Evolutionary conservation across 2,888 invertebrate genomes (phyloP).

Genomic region (Patella ulyssiponensis): DNA sequence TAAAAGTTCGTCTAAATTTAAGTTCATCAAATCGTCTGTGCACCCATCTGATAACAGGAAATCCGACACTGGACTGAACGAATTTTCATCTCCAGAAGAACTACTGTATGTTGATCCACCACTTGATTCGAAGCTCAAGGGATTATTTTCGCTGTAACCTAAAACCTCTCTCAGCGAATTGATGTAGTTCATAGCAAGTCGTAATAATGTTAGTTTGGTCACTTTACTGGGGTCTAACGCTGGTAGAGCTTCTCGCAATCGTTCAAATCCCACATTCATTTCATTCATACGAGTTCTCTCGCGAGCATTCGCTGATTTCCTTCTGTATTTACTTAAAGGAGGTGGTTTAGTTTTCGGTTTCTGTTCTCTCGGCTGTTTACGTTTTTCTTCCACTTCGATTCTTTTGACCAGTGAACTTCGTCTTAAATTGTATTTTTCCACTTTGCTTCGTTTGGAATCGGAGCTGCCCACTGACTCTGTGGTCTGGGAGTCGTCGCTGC

Average conservation of each 20-base stretch:
- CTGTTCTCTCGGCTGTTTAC: slow-evolving; percentile 56
- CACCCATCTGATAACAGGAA: background rate
- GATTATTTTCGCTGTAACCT: slow-evolving; percentile 26
- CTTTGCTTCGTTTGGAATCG: background rate
- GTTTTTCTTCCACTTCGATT: slow-evolving; percentile 72
- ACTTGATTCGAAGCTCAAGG: slow-evolving; percentile 2
- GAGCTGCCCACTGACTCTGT: background rate
- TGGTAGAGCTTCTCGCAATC: slow-evolving; percentile 84
- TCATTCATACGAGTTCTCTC: slow-evolving; percentile 89
- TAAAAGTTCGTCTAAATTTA: background rate
- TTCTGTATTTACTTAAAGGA: slow-evolving; percentile 87
- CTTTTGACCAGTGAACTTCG: slow-evolving; percentile 78
- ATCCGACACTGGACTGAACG: background rate
- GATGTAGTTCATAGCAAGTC: slow-evolving; percentile 90
- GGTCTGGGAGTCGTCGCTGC: background rate
- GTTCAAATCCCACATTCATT: slow-evolving; percentile 89
- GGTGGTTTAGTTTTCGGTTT: slow-evolving; percentile 74
- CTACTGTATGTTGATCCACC: background rate
- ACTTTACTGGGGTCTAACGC: slow-evolving; percentile 77
- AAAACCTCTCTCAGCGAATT: slow-evolving; percentile 75
- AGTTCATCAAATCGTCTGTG: background rate
- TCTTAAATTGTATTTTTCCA: slow-evolving; percentile 77
- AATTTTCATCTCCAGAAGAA: background rate
- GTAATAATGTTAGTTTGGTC: slow-evolving; percentile 88
- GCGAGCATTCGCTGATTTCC: slow-evolving; percentile 90